A percentile compares a stretch with the other conserved stretches of the same genome.
Evolutionary conservation across 1,140 invertebrate species (phyloP).

Genomic region (Leptinotarsa undecemlineata): DNA sequence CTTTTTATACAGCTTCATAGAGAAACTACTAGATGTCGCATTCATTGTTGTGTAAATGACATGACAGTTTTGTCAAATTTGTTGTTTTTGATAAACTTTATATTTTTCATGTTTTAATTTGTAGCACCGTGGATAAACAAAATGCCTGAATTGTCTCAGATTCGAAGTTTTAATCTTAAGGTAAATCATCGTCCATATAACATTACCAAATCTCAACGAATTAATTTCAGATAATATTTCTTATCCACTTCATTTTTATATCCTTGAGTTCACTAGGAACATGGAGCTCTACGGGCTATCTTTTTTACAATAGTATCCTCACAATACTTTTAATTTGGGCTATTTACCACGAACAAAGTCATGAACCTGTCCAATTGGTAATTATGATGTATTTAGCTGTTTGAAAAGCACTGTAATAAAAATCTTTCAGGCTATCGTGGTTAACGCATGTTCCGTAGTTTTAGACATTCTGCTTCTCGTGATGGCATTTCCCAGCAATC

Average conservation of each 20-base stretch:
- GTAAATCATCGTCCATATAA: conserved; percentile 25
- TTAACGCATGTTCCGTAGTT: conserved; percentile 32
- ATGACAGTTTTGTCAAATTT: too few species aligned
- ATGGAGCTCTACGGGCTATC: conserved; percentile 31
- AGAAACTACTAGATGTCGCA: too few species aligned
- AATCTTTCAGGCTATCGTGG: conserved; percentile 32
- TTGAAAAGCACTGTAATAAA: neutral
- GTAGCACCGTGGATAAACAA: neutral
- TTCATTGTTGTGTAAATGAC: too few species aligned
- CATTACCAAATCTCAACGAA: neutral
- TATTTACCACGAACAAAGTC: conserved; percentile 30
- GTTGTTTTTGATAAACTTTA: too few species aligned
- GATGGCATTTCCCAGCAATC: conserved; percentile 31
- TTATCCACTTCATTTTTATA: conserved; percentile 34
- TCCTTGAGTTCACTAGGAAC: conserved; percentile 31
- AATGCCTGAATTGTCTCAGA: conserved; percentile 27
- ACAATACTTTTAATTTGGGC: conserved; percentile 34
- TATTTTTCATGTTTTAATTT: too few species aligned
- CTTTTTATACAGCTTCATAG: too few species aligned
- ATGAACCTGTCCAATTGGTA: conserved; percentile 37
- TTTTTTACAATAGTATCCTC: conserved; percentile 35
- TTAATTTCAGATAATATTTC: conserved; percentile 34
- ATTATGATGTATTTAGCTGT: neutral
- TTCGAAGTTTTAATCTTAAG: conserved; percentile 35
- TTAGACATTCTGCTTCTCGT: conserved; percentile 34